Evolutionary conservation across 2,888 invertebrate genomes (phyloP).

Genomic region (Drosophila neotestacea): DNA sequence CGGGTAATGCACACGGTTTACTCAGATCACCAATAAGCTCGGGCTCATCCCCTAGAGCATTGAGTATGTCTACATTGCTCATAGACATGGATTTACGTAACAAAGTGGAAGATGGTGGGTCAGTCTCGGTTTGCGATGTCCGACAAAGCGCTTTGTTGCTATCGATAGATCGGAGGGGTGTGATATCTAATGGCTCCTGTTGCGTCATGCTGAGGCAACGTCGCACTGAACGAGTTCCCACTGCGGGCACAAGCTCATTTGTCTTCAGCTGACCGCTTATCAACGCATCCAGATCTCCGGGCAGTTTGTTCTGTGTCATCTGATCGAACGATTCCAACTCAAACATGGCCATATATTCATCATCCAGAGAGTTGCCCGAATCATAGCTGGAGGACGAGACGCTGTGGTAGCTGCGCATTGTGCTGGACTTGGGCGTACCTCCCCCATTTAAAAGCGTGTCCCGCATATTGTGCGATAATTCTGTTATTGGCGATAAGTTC

Average conservation of each 20-base stretch:
- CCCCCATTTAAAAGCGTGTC: conserved; percentile 28
- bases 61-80: conserved; percentile 90
- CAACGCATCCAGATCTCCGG: conserved; percentile 87
- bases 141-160: conserved; percentile 32
- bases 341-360: conserved; percentile 87
- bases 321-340: conserved; percentile 85
- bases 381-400: conserved; percentile 86
- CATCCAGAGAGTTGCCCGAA: conserved; percentile 87
- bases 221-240: conserved; percentile 80
- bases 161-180: conserved; percentile 38
- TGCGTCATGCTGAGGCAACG: conserved; percentile 86
- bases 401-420: conserved; percentile 85
- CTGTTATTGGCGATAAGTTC: conserved; percentile 64
- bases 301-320: conserved; percentile 78
- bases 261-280: conserved; percentile 87
- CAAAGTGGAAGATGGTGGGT: conserved; percentile 71
- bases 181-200: conserved; percentile 40
- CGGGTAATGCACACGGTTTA: conserved; percentile 90
- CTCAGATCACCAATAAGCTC: conserved; percentile 94
- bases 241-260: conserved; percentile 11
- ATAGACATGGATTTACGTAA: conserved; percentile 90
- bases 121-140: too few species aligned
- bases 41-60: conserved; percentile 89
- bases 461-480: conserved; percentile 60
- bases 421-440: conserved; percentile 65